Evolutionary conservation across 2,113 vertebrate genomes (phyloP), one percentile per base, ranked within the genome.

Genomic region (Vimba vimba): DNA sequence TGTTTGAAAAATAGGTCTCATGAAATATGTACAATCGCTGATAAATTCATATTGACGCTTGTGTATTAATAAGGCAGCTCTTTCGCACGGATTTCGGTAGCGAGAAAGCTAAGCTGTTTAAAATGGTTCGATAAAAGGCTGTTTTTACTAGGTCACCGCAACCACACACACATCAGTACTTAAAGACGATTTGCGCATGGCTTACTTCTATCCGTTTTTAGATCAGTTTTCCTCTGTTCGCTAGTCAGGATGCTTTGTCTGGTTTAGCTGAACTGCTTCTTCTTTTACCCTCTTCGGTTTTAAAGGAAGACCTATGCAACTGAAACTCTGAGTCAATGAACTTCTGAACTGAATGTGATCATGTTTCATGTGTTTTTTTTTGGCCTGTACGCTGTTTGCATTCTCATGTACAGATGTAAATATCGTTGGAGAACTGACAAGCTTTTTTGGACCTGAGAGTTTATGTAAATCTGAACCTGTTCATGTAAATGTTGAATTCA

Each of bases 1-100:
- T 91, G 91, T 94, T 89, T 85, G 89, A 92, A 93, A 88, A 92
- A 93, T 90, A 89, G 91, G 90, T 88, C 89, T 93, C 91, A 90
- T 94, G 55, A 90, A 94, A 90, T 90, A 95, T 94, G 90, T 76
- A 93, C 71, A 15, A 4, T 39, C 87, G 79, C 89, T 87, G 89
- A 90, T 86, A 90, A 84, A 88, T 89, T 90, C 92, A 92, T 92
- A 93, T 91, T 90, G 85, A 94, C 91, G 36, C 33, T 68, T 57
- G 64, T 64, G 82, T 79, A 91, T 88, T 89, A 93, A 90, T 92
- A 90, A 89, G 45, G 77, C 80, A 88, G 81, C 55, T 11, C 78
- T 86, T 87, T 55, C 81, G 9, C 39, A 9, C 15, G 13, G 25
- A 69, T 81, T 47, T 25, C 59, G 30, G 39, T 21, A n/a, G 76